A percentile compares a stretch with the other conserved stretches of the same genome.
phyloP scores from a whole-genome alignment of 2,888 invertebrate species.

The Theodoxus fluviatilis region DNA sequence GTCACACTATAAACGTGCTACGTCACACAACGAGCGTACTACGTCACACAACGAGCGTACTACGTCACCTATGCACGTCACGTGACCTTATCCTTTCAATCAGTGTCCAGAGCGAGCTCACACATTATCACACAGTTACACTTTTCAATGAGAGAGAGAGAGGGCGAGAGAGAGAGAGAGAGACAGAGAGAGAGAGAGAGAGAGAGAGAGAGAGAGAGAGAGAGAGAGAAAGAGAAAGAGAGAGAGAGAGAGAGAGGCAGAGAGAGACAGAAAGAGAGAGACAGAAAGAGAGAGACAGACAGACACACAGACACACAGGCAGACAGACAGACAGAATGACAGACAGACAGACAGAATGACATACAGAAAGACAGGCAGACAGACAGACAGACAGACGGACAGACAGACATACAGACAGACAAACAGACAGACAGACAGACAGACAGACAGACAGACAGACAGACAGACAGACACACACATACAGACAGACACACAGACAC shows the following conservation, averaged over 20 bases:
- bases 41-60: too few relatives aligned
- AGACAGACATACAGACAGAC: background rate
- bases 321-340: background rate
- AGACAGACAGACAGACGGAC: background rate
- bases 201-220: slow-evolving; percentile 17
- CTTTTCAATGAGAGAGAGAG: background rate
- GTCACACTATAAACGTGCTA: too few relatives aligned
- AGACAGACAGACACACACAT: background rate
- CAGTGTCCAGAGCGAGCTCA: too few relatives aligned
- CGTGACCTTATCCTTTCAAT: too few relatives aligned
- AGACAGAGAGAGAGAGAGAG: slow-evolving; percentile 14
- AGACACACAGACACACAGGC: background rate
- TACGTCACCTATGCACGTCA: too few relatives aligned
- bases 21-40: too few relatives aligned
- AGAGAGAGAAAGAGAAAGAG: slow-evolving; percentile 16
- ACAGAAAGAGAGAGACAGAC: background rate
- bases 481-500: background rate
- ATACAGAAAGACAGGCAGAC: background rate
- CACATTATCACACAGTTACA: too few relatives aligned
- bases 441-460: slow-evolving; percentile 1
- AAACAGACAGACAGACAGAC: background rate
- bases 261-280: slow-evolving; percentile 9
- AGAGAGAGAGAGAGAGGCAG: slow-evolving; percentile 11
- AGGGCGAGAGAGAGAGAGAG: background rate
- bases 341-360: too few relatives aligned